Conservation (phyloP, 1,140 invertebrate species). For the Pseudomyrmex cubaensis region DNA sequence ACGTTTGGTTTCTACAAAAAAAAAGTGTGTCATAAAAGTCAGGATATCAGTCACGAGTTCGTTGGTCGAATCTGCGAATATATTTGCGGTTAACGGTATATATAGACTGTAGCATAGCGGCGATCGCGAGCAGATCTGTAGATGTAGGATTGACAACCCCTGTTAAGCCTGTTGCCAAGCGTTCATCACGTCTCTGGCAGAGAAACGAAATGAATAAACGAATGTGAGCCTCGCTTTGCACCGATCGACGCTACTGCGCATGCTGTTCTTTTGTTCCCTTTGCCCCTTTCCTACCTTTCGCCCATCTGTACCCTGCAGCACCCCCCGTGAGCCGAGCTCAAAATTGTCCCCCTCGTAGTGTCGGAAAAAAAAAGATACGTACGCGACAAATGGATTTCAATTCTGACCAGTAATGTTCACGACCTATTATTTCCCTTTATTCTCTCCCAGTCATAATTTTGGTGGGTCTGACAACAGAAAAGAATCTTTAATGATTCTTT, state of each 20-base stretch:
- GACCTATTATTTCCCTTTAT: not conserved
- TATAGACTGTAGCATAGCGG: not conserved
- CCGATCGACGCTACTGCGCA: slow-evolving; percentile 61
- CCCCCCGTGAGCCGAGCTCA: slow-evolving; percentile 6
- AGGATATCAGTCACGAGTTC: not conserved
- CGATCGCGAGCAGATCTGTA: not conserved
- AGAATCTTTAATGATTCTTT: slow-evolving; percentile 33
- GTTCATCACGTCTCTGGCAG: slow-evolving; percentile 59
- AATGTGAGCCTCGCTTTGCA: slow-evolving; percentile 55
- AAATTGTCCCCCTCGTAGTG: slow-evolving; percentile 11
- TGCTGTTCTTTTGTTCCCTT: slow-evolving; percentile 54
- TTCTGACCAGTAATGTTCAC: not conserved
- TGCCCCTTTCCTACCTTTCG: slow-evolving; percentile 1
- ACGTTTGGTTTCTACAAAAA: no score
- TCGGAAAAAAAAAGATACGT: not conserved
- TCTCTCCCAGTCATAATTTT: not conserved
- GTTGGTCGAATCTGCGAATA: slow-evolving; percentile 8
- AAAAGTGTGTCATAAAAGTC: not conserved
- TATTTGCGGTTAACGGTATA: not conserved
- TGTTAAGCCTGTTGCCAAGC: slow-evolving; percentile 75
- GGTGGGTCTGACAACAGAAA: not conserved
- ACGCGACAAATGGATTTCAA: slow-evolving; percentile 8
- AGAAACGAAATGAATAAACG: slow-evolving; percentile 10
- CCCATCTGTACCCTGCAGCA: slow-evolving; percentile 23
- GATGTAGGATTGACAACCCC: slow-evolving; percentile 69